Base-by-base conservation (phyloP, 2,888 invertebrate genomes). In the Neocrepidodera transversa region DNA sequence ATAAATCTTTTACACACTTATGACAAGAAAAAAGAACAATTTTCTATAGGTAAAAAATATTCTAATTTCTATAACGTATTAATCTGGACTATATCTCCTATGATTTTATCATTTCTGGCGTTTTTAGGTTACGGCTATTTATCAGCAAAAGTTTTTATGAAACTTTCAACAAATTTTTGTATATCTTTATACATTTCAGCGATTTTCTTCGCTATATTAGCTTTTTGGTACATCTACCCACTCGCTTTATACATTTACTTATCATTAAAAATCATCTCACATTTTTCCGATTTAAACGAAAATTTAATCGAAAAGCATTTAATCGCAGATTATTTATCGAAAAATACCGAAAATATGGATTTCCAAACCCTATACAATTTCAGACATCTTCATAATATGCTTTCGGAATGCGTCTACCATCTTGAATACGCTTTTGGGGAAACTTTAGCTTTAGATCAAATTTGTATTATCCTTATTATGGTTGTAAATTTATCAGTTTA, bases 331-430 rank as follows among this genome's bases (percentile, higher is more conserved):
- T 49, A 49, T 13, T 17, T 49, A 1, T 18, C 17, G 2, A 1
- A n/a, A 7, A 18, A 18, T 20, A 35, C n/a, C 1, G 18, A 49
- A 18, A 17, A n/a, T 1, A 20, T 35, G 13, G 6, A 30, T 49
- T 35, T 35, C 5, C 17, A 35, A 4, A 35, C 35, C 0, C 5
- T 49, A 2, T 35, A 32, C 10, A 49, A 20, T 2, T 49, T 13
- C 11, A 32, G 35, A 20, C 35, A 35, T 13, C 32, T 49, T 20
- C 48, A 49, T 49, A 49, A 49, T 10, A 49, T 49, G 11, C 48
- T 49, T 18, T 49, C 48, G n/a, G 35, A 49, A 2, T 49, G 35
- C 13, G 48, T 49, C 7, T 32, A 49, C 14, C 35, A 49, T 49
- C 13, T 49, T 32, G 48, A 49, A 20, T 49, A 49, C 5, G 48